phyloP scores from a whole-genome alignment of 2,888 invertebrate species.

The Cotesia congregata region DNA sequence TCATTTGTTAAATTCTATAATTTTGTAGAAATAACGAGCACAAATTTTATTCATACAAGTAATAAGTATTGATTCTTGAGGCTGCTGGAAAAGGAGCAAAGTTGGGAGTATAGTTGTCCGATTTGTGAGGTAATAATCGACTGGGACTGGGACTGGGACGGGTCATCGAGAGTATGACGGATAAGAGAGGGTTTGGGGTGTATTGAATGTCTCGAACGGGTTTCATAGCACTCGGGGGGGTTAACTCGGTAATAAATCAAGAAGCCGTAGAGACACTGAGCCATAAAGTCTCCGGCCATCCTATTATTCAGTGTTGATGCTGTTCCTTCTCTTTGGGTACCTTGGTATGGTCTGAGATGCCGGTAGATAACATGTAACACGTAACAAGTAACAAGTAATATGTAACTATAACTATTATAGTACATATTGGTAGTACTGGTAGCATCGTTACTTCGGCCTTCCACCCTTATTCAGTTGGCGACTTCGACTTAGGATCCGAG shows the following conservation, averaged over 20 bases:
- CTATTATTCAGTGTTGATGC: conserved; percentile 63
- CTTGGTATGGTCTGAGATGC: conserved; percentile 10
- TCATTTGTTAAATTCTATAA: no score
- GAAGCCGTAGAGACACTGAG: conserved; percentile 64
- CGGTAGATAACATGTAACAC: no score
- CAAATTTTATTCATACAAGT: conserved; percentile 10
- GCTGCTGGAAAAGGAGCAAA: no score
- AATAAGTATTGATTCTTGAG: no score
- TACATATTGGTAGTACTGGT: background rate
- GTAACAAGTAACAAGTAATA: conserved; percentile 33
- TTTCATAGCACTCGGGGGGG: conserved; percentile 55
- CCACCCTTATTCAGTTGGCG: conserved; percentile 37
- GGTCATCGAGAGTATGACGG: conserved; percentile 5
- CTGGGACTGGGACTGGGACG: conserved; percentile 12
- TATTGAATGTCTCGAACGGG: conserved; percentile 55
- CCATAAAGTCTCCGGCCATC: conserved; percentile 58
- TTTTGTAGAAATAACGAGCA: no score
- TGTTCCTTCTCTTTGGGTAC: conserved; percentile 43
- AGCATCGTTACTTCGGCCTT: conserved; percentile 27
- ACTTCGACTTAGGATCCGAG: conserved; percentile 41
- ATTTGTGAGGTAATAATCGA: conserved; percentile 53
- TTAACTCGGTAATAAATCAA: conserved; percentile 69
- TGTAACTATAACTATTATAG: conserved; percentile 31
- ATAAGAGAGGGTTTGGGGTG: conserved; percentile 28
- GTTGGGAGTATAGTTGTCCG: conserved; percentile 38